Evolutionary conservation across 2,797 vertebrate species (phyloP).

Genomic region (Urocyon cinereoargenteus): DNA sequence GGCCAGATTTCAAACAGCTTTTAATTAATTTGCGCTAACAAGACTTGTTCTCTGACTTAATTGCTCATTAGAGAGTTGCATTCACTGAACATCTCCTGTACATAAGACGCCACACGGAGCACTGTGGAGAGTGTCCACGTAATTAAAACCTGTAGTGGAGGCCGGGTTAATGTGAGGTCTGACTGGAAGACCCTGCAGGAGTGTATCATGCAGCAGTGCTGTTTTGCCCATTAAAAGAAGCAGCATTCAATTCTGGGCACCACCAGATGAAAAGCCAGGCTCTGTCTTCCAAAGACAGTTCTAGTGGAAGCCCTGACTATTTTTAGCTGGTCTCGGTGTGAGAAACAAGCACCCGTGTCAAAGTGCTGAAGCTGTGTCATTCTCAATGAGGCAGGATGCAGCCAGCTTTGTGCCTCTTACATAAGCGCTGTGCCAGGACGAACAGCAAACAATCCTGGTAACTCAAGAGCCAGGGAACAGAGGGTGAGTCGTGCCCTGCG

Average conservation of each 20-base stretch:
- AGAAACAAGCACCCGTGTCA: neutral
- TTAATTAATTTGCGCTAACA: neutral
- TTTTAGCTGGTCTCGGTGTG: neutral
- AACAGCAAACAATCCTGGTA: neutral
- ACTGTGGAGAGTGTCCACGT: neutral
- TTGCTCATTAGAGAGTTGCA: neutral
- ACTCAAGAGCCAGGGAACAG: neutral
- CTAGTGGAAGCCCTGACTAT: neutral
- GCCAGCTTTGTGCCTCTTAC: neutral
- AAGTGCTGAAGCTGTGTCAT: neutral
- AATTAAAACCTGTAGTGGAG: neutral
- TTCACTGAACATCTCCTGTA: neutral
- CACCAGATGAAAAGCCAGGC: neutral
- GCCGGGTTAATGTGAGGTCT: neutral
- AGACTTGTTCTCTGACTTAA: neutral
- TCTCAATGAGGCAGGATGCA: neutral
- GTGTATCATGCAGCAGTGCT: neutral
- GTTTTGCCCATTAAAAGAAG: neutral
- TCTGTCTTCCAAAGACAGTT: conserved; percentile 8
- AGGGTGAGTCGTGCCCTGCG: neutral
- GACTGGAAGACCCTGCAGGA: neutral
- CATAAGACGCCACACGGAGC: neutral
- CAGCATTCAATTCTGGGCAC: neutral
- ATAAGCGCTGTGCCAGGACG: neutral
- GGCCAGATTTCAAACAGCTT: neutral